A percentile compares a stretch with the other conserved stretches of the same genome.
These are phyloP conservation scores for Cremastinae sp. DNA, from an alignment of 2,888 invertebrate species.

Conservation along the genomic window DNA sequence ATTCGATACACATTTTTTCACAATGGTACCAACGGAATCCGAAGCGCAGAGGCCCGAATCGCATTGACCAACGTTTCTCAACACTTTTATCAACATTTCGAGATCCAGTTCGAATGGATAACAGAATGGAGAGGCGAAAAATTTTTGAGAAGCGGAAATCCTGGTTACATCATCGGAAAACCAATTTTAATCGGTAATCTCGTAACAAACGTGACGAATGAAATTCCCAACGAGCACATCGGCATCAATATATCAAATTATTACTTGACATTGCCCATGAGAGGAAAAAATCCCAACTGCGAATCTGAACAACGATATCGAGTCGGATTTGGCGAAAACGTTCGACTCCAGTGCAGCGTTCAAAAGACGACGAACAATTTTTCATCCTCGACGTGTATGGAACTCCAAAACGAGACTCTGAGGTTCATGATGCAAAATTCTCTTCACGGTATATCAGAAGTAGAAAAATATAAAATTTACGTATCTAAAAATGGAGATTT, in stretches of 20 bases:
- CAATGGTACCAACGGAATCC: slow-evolving; percentile 81
- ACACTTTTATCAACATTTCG: slow-evolving; percentile 73
- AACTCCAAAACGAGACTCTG: slow-evolving; percentile 75
- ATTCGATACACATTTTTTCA: slow-evolving; percentile 79
- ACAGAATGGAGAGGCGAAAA: slow-evolving; percentile 14
- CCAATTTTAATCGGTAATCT: slow-evolving; percentile 83
- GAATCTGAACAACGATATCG: slow-evolving; percentile 65
- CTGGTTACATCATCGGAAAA: slow-evolving; percentile 86
- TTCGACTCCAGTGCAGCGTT: slow-evolving; percentile 72
- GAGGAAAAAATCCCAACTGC: slow-evolving; percentile 71
- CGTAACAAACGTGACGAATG: slow-evolving; percentile 66
- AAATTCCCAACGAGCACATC: slow-evolving; percentile 62
- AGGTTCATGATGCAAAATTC: slow-evolving; percentile 68
- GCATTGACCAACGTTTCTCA: slow-evolving; percentile 76
- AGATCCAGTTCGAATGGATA: slow-evolving; percentile 68
- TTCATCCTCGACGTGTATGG: slow-evolving; percentile 69
- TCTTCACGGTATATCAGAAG: slow-evolving; percentile 71
- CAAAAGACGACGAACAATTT: slow-evolving; percentile 71
- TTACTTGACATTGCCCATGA: slow-evolving; percentile 74
- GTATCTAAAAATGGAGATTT: slow-evolving; percentile 82
- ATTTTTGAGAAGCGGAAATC: slow-evolving; percentile 85
- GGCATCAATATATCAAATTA: slow-evolving; percentile 66
- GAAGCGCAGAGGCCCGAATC: slow-evolving; percentile 77
- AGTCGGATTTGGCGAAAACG: slow-evolving; percentile 75
- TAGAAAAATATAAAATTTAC: slow-evolving; percentile 70